These are phyloP conservation scores for Bombus soroeensis DNA, from an alignment of 1,140 invertebrate genomes.

Conservation along the genomic window DNA sequence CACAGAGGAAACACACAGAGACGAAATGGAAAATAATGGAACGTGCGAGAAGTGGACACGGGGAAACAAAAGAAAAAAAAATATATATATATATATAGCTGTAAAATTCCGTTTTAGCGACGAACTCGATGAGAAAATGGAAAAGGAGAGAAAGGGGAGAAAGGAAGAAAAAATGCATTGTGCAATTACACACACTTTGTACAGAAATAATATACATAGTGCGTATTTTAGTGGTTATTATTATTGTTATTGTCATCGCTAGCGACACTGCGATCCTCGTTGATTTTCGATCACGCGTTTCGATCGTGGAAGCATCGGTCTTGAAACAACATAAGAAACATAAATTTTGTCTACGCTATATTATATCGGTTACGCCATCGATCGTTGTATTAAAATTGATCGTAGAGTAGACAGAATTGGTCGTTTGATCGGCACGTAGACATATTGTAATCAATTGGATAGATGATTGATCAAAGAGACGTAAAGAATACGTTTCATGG, in stretches of 20 bases:
- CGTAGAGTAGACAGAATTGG: not conserved
- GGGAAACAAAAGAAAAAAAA: not conserved
- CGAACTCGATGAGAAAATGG: not conserved
- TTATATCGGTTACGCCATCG: not conserved
- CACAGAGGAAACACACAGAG: not conserved
- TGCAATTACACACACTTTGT: slow-evolving; percentile 65
- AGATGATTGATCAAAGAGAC: not conserved
- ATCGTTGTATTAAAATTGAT: not conserved
- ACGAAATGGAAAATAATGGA: not conserved
- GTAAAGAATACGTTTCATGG: not conserved
- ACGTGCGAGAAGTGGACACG: not conserved
- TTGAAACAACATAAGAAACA: slow-evolving; percentile 1
- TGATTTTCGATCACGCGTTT: slow-evolving; percentile 55
- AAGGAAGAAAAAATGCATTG: slow-evolving; percentile 44
- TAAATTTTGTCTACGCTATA: slow-evolving; percentile 19
- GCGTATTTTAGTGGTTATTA: slow-evolving; percentile 60
- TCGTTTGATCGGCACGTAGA: not conserved
- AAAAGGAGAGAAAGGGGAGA: not conserved
- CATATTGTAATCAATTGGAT: not conserved
- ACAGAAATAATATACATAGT: slow-evolving; percentile 64
- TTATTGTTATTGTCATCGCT: slow-evolving; percentile 60
- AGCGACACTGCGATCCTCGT: slow-evolving; percentile 55
- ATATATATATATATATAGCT: slow-evolving; percentile 9
- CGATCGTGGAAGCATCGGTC: slow-evolving; percentile 24
- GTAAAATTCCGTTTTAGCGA: slow-evolving; percentile 39